Base-by-base conservation (phyloP, 2,888 invertebrate genomes). In the Lacanobia wlatinum region DNA sequence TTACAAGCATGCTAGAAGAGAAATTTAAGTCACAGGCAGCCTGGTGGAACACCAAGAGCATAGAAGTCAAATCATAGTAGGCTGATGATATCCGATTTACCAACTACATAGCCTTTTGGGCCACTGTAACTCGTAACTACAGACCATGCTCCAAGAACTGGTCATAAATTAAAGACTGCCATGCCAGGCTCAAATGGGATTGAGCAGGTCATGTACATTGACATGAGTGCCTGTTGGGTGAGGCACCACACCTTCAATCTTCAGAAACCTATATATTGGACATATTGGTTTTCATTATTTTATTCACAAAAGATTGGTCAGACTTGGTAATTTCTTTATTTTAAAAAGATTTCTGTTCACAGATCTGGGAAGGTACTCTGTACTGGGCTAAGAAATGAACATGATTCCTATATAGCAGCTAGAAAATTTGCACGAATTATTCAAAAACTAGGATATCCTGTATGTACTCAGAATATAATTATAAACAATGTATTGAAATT, bases 391-490 rank as follows among this genome's bases (percentile, higher is more conserved):
- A 97, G 97, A 89, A 98, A 97, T 91, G 98, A 98, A 93, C 97
- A 97, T 59, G 98, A 98, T 91, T 97, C 98, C 0, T 97, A 97
- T 87, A 94, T 98, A 76, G 98, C 98, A 1, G 97, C 98, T 0
- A 97, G 98, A 82, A 98, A 98, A 91, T 98, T 98, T 95, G 98
- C 98, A 0, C 96, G 98, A 87, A 98, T 98, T 75, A 97, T 98
- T 76, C 98, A 98, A 87, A 98, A 98, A 93, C 94, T 98, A 28
- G 98, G 98, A 65, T 98, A 98, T 92, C 96, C 97, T 53, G 98
- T 98, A 93, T 94, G 96, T 94, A 52, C 14, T 46, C 23, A 8
- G 40, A 73, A 40, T 6, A 40, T 38, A 14, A 43, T 56, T 64
- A 4, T 58, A 38, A 59, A 34, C 12, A 2, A 40, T n/a, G 6